A percentile compares a stretch with the other conserved stretches of the same genome.
Conservation (phyloP, 2,888 invertebrate species). For the Tryphoninae sp. region DNA sequence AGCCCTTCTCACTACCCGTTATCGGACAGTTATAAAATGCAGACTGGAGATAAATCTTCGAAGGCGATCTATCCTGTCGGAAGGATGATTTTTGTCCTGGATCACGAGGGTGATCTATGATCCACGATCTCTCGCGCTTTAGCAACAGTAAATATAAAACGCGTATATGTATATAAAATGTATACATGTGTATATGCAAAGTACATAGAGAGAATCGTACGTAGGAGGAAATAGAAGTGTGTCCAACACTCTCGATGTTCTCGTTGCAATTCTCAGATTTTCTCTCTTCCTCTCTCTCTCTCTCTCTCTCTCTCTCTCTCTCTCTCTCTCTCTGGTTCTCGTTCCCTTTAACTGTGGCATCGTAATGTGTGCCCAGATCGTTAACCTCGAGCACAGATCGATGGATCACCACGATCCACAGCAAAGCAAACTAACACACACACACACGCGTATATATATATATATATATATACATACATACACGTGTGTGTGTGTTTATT, state of each 20-base stretch:
- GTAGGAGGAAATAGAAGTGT: slow-evolving; percentile 28
- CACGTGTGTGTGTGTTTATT: not conserved
- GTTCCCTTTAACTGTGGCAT: slow-evolving; percentile 21
- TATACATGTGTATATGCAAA: not conserved
- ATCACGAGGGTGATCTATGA: slow-evolving; percentile 28
- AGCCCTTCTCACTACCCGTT: not conserved
- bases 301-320: slow-evolving; percentile 1
- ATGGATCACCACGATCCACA: slow-evolving; percentile 62
- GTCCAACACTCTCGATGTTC: slow-evolving; percentile 32
- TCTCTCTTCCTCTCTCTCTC: slow-evolving; percentile 1
- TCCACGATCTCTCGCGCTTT: slow-evolving; percentile 5
- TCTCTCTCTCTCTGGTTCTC: slow-evolving; percentile 13
- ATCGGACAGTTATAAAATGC: slow-evolving; percentile 32
- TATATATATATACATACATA: not conserved
- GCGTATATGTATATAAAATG: not conserved
- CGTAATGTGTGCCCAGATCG: slow-evolving; percentile 60
- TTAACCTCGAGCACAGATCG: slow-evolving; percentile 64
- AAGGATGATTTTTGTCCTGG: slow-evolving; percentile 45
- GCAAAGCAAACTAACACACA: not conserved
- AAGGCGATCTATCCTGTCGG: slow-evolving; percentile 39
- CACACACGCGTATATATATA: not conserved
- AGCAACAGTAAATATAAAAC: slow-evolving; percentile 26
- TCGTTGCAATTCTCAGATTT: slow-evolving; percentile 11
- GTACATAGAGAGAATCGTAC: slow-evolving; percentile 35
- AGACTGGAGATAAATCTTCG: slow-evolving; percentile 28